A percentile compares a stretch with the other conserved stretches of the same genome.
Evolutionary conservation across 2,797 vertebrate genomes (phyloP).

Genomic region (Pseudotriccus pelzelni): DNA sequence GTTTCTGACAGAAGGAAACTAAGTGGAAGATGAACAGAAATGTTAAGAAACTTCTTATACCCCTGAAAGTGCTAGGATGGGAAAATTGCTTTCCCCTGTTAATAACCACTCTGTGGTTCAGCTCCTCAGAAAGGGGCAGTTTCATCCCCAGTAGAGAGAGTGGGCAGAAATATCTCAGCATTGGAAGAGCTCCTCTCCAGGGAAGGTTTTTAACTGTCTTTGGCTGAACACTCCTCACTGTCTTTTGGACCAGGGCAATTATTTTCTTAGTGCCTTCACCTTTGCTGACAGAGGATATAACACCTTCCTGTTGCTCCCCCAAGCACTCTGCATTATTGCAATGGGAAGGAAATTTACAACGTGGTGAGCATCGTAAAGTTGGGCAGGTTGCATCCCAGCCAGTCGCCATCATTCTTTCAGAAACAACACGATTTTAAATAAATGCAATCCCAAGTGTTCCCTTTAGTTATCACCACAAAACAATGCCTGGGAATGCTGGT

Average conservation of each 20-base stretch:
- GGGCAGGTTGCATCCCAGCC: not conserved
- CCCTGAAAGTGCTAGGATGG: not conserved
- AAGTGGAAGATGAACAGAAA: constrained; percentile 16
- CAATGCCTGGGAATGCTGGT: not conserved
- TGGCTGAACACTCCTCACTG: not conserved
- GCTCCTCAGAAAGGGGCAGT: not conserved
- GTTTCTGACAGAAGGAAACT: constrained; percentile 23
- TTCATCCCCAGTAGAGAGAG: not conserved
- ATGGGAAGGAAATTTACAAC: not conserved
- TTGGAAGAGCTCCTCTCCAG: not conserved
- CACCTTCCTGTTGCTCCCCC: not conserved
- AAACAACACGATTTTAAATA: constrained; percentile 5
- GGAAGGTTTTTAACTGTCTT: not conserved
- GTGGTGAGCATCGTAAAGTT: not conserved
- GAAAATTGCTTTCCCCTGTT: constrained; percentile 16
- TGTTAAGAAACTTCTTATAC: not conserved
- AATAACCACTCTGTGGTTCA: not conserved
- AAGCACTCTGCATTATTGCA: not conserved
- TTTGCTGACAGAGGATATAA: not conserved
- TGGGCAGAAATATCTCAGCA: not conserved
- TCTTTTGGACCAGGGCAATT: not conserved
- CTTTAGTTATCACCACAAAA: not conserved
- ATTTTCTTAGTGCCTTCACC: not conserved
- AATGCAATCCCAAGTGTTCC: not conserved
- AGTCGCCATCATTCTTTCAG: not conserved